Percentiles rank a stretch among this genome's conserved stretches.
phyloP scores from a whole-genome alignment of 2,888 invertebrate species.

The Argynnis bischoffii region DNA sequence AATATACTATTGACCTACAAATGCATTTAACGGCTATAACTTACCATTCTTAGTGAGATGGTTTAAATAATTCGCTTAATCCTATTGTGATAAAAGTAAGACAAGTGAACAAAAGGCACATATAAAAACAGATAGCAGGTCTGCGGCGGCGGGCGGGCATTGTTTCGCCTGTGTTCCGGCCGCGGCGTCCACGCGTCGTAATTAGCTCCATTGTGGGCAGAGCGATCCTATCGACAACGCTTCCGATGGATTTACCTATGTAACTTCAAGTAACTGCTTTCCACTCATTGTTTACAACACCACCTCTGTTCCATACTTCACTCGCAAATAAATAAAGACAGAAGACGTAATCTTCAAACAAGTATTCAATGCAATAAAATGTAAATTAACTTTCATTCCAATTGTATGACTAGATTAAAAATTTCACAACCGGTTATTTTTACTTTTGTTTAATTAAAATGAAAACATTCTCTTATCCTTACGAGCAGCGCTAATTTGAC shows the following conservation, averaged over 20 bases:
- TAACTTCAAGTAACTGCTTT: constrained; percentile 59
- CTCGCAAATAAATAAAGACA: constrained; percentile 19
- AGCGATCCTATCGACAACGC: constrained; percentile 73
- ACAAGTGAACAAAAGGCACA: constrained; percentile 61
- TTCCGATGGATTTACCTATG: constrained; percentile 77
- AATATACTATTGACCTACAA: not conserved
- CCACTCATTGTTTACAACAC: constrained; percentile 64
- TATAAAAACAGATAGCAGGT: constrained; percentile 50
- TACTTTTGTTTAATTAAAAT: constrained; percentile 35
- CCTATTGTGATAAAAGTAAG: constrained; percentile 54
- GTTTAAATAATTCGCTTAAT: constrained; percentile 37
- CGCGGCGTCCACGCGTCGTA: constrained; percentile 58
- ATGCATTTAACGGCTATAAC: not conserved
- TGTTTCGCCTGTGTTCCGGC: constrained; percentile 65
- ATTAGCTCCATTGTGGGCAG: constrained; percentile 77
- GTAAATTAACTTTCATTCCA: constrained; percentile 41
- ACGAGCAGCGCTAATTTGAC: constrained; percentile 16
- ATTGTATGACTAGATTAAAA: constrained; percentile 34
- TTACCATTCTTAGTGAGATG: constrained; percentile 27
- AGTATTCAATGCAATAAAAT: constrained; percentile 37
- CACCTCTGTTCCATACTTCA: constrained; percentile 36
- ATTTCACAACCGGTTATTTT: constrained; percentile 36
- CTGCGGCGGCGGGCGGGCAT: constrained; percentile 51
- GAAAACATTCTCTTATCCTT: constrained; percentile 18
- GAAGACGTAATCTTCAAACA: constrained; percentile 25